These are phyloP conservation scores for Arvicanthis niloticus DNA, from an alignment of 2,113 vertebrate genomes.

Conservation along the genomic window DNA sequence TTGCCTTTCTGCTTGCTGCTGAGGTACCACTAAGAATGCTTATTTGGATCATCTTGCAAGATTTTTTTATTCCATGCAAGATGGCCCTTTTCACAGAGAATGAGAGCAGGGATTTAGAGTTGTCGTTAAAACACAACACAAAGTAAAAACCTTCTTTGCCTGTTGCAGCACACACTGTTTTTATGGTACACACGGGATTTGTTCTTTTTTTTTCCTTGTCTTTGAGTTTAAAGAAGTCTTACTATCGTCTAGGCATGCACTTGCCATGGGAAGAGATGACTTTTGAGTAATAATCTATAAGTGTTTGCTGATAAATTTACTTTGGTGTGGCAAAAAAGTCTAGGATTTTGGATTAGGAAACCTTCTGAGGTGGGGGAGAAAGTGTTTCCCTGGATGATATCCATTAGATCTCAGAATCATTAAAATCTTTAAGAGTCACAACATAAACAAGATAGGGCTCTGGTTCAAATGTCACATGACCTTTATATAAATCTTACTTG, in stretches of 20 bases:
- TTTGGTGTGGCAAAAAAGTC: slow-evolving; percentile 55
- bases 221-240: slow-evolving; percentile 43
- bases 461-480: slow-evolving; percentile 61
- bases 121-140: slow-evolving; percentile 47
- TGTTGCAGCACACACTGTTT: slow-evolving; percentile 50
- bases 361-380: slow-evolving; percentile 19
- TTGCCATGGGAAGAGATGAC: slow-evolving; percentile 6
- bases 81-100: slow-evolving; percentile 29
- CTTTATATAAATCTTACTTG: slow-evolving; percentile 32
- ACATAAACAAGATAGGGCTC: slow-evolving; percentile 55
- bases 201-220: not conserved
- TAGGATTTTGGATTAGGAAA: slow-evolving; percentile 48
- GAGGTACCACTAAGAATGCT: slow-evolving; percentile 31
- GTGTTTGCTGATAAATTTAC: slow-evolving; percentile 49
- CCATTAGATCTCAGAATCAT: slow-evolving; percentile 54
- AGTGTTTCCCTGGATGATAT: slow-evolving; percentile 16
- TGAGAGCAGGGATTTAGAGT: slow-evolving; percentile 44
- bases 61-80: slow-evolving; percentile 57
- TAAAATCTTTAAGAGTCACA: slow-evolving; percentile 20
- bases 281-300: slow-evolving; percentile 36
- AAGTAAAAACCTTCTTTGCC: slow-evolving; percentile 48
- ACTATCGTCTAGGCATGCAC: not conserved
- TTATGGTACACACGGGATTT: slow-evolving; percentile 56
- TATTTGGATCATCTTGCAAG: not conserved
- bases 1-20: slow-evolving; percentile 32